Conservation (phyloP, 2,797 vertebrate species). For the Karalla daura region DNA sequence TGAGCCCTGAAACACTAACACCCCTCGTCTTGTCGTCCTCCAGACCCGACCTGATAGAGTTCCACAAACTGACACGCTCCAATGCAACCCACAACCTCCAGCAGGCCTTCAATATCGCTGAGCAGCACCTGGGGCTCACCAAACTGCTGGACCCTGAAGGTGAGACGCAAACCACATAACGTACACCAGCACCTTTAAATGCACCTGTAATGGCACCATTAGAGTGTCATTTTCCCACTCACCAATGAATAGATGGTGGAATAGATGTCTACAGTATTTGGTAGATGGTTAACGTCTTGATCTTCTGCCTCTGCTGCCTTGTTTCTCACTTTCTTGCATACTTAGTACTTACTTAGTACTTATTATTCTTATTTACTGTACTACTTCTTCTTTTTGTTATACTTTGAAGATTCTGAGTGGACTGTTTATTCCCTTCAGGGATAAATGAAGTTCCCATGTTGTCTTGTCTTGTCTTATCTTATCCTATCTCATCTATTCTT, state of each 20-base stretch:
- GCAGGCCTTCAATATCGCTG: slow-evolving; percentile 93
- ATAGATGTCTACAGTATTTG: background rate
- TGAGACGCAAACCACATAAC: slow-evolving; percentile 52
- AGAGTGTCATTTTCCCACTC: background rate
- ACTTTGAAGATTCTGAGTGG: no score
- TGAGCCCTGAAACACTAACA: background rate
- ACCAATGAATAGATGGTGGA: no score
- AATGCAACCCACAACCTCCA: slow-evolving; percentile 96
- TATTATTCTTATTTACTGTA: no score
- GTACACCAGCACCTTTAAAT: background rate
- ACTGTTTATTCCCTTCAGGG: no score
- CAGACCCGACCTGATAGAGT: slow-evolving; percentile 94
- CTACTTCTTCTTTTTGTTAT: no score
- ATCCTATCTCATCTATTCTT: no score
- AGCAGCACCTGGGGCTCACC: slow-evolving; percentile 94
- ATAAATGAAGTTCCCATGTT: no score
- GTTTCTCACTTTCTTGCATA: no score
- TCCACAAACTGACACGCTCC: slow-evolving; percentile 93
- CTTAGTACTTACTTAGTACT: no score
- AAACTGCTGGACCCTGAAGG: slow-evolving; percentile 96
- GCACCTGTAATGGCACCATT: no score
- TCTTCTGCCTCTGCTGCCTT: background rate
- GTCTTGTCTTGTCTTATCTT: no score
- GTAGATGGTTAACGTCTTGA: background rate
- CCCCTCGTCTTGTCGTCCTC: background rate